Conservation (phyloP, 2,797 vertebrate species). For the Harpagifer antarcticus region DNA sequence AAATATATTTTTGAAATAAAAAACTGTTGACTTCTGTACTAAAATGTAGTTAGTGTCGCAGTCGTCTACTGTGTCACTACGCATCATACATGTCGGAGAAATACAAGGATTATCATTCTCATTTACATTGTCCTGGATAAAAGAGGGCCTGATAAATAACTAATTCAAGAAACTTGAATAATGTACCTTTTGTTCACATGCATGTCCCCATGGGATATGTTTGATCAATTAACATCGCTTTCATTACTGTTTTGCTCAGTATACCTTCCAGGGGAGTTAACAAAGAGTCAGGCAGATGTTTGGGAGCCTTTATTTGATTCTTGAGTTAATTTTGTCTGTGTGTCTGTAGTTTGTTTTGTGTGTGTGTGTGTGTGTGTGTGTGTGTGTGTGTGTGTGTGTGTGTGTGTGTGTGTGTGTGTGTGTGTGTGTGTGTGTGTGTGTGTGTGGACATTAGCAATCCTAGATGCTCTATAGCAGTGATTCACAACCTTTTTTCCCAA, state of each 20-base stretch:
- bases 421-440: conserved; percentile 28
- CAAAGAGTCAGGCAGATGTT: conserved; percentile 53
- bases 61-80: conserved; percentile 10
- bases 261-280: conserved; percentile 59
- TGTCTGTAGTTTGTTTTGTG: conserved; percentile 24
- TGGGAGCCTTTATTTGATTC: conserved; percentile 48
- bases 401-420: conserved; percentile 22
- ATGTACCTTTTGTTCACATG: conserved; percentile 76
- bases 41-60: conserved; percentile 3
- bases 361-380: conserved; percentile 17
- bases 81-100: conserved; percentile 30
- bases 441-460: neutral
- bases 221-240: conserved; percentile 77
- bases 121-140: conserved; percentile 60
- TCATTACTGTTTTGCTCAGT: conserved; percentile 62
- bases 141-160: conserved; percentile 59
- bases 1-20: conserved; percentile 20
- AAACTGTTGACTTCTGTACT: neutral
- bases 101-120: conserved; percentile 32
- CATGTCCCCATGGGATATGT: conserved; percentile 72
- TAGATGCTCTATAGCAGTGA: no score
- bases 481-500: no score
- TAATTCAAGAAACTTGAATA: conserved; percentile 76
- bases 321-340: conserved; percentile 42
- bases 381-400: conserved; percentile 18